Base-by-base conservation (phyloP, 1,140 invertebrate genomes). In the Drosophila sechellia region DNA sequence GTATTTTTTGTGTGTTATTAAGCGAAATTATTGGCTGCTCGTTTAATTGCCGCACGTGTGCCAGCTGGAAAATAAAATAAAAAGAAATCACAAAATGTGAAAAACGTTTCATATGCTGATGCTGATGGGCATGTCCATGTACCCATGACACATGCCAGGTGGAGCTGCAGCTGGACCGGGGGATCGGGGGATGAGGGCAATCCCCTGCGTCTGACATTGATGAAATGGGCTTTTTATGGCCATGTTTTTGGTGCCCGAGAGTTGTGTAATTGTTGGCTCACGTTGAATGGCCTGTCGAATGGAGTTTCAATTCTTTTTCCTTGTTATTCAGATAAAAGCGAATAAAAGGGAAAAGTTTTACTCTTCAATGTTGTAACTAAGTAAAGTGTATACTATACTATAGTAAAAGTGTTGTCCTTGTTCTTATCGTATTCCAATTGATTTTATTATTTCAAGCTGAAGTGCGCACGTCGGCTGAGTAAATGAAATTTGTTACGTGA, bases 401-500 rank as follows among this genome's bases (percentile, higher is more conserved):
- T 31, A 8, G 8, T 10, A 10, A 31, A 31, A 34, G 5, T 4
- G 4, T 10, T 3, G 13, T 17, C 15, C 15, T 15, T 17, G 42
- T 43, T 45, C 42, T 20, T 39, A 31, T 0, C 17, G 13, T 42
- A 20, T 49, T 35, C 20, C 25, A 49, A 53, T 48, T 55, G 12
- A 25, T 58, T 61, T 73, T 70, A 10, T 45, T 46, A 56, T 46
- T 59, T 39, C 27, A 31, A 40, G n/a, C 40, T 48, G 15, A 20
- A 20, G 34, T 61, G 61, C 50, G 46, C 57, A 70, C 40, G 68
- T 60, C 25, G 42, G 31, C 43, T 54, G 52, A 76, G 46, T 42
- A 81, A 76, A 81, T 87, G 13, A 79, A 81, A 76, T 87, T 79
- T 72, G 76, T 87, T 86, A 87, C 81, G 81, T 87, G 81, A 86